These are phyloP conservation scores for Hyposoter didymator DNA, from an alignment of 2,888 invertebrate genomes.

Conservation along the genomic window DNA sequence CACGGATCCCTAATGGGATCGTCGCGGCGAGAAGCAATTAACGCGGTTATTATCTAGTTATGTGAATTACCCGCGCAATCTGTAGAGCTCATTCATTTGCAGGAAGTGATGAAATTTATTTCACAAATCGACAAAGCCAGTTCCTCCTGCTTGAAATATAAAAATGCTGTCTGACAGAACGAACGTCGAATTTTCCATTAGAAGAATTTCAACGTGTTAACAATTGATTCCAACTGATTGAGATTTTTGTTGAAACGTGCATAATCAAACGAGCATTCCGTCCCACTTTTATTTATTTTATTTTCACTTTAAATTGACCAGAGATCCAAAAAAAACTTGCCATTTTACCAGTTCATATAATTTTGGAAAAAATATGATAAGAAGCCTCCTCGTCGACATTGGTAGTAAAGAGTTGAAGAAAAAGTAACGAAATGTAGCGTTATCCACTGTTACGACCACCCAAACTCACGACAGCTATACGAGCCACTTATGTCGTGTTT, in stretches of 20 bases:
- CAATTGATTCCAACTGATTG: neutral
- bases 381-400: constrained; percentile 1
- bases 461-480: constrained; percentile 71
- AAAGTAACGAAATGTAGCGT: constrained; percentile 62
- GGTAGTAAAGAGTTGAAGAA: constrained; percentile 24
- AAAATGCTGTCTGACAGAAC: neutral
- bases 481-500: constrained; percentile 75
- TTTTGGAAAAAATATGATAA: neutral
- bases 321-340: neutral
- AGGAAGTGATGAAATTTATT: constrained; percentile 18
- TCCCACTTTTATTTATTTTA: neutral
- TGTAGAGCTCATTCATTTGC: constrained; percentile 21
- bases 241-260: neutral
- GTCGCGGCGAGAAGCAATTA: constrained; percentile 48
- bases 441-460: constrained; percentile 68
- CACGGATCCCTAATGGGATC: constrained; percentile 53
- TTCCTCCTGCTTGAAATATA: neutral
- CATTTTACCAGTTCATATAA: neutral
- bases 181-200: neutral
- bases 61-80: constrained; percentile 33
- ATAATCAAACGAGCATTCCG: neutral
- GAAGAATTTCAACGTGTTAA: neutral
- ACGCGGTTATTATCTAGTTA: constrained; percentile 45
- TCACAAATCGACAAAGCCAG: constrained; percentile 36
- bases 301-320: neutral